These are phyloP conservation scores for Erpornis zantholeuca DNA, from an alignment of 2,113 vertebrate species.

Conservation along the genomic window DNA sequence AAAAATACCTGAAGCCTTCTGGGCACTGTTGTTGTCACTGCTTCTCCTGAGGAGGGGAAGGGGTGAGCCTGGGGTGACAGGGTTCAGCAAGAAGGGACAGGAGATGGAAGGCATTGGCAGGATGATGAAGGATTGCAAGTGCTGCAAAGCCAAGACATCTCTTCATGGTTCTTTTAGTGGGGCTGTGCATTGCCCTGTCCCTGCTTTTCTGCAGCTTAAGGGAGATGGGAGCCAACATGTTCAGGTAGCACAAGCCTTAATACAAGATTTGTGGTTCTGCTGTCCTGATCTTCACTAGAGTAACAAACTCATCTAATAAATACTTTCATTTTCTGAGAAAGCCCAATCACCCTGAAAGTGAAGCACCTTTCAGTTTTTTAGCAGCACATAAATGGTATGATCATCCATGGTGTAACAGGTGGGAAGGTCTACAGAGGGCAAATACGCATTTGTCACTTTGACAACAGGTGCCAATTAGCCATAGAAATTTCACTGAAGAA, in stretches of 20 bases:
- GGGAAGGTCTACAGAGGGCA: not conserved
- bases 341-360: not conserved
- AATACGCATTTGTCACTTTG: not conserved
- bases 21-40: not conserved
- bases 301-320: not conserved
- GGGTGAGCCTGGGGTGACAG: fast-evolving
- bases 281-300: not conserved
- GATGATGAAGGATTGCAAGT: not conserved
- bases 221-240: not conserved
- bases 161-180: not conserved
- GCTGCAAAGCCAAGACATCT: not conserved
- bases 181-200: not conserved
- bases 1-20: not conserved
- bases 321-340: not conserved
- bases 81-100: not conserved
- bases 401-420: not conserved
- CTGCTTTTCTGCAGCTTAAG: not conserved
- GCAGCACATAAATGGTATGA: not conserved
- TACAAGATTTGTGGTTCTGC: not conserved
- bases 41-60: not conserved
- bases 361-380: not conserved
- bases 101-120: not conserved
- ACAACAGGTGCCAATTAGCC: not conserved
- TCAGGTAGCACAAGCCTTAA: not conserved
- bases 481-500: not conserved